Base-by-base conservation (phyloP, 1,140 invertebrate species). In the Orchesella cincta region DNA sequence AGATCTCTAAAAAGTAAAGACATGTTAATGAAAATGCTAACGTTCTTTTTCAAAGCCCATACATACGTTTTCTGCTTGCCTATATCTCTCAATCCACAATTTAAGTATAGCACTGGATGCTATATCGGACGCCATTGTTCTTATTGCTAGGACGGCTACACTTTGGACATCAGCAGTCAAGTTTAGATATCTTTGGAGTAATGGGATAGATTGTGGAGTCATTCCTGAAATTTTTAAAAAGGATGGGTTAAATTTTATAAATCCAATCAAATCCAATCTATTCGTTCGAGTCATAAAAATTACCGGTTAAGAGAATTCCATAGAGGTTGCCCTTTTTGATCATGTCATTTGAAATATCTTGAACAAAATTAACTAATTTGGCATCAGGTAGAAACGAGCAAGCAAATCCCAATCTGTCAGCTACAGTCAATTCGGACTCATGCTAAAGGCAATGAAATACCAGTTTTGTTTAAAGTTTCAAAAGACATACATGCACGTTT, bases 331-430 rank as follows among this genome's bases (percentile, higher is more conserved):
- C 95, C 78, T 89, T 88, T 51, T 91, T 90, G 20, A 90, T 91
- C 54, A 96, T 87, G 74, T 89, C 88, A 64, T 89, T 88, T 14
- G 90, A 91, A 28, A 94, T 87, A 79, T 87, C 88, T 64, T 90
- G 89, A 26, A 98, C 86, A 87, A 92, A 97, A 31, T 94, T 93
- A 74, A 88, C 86, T 70, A 98, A 86, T 85, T 92, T 91, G 20
- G 85, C 86, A 86, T 98, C 95, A 8, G 93, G 90, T 34, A 98
- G 87, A 87, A 92, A 98, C 80, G 92, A 92, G 82, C 94, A 92
- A 34, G 95, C 95, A 88, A 98, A 98, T n/a, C 94, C 96, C 54
- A 98, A 90, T 82, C 94, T 88, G 86, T 98, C 96, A 81, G 93
- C 90, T 3, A 98, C 90, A 26, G 90, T 89, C 84, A 96, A 90